Base-by-base conservation (phyloP, 2,888 invertebrate species). In the Lithophane semibrunnea region DNA sequence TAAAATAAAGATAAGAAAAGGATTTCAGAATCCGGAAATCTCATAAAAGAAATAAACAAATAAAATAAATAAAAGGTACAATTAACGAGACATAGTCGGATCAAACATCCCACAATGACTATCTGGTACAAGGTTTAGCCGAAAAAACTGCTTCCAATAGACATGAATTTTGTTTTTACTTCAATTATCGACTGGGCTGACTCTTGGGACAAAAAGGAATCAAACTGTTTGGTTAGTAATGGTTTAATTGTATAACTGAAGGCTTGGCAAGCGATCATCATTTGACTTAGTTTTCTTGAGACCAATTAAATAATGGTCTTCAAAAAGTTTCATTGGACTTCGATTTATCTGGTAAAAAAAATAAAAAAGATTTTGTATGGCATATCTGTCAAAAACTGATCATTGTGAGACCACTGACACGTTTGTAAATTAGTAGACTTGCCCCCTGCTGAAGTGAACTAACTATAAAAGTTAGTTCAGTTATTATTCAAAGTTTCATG, bases 91-190 rank as follows among this genome's bases (percentile, higher is more conserved):
- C 16, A 0, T 60, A 77, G 64, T 60, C 9, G 52, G 78, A 82
- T 73, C 63, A 77, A 72, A 58, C 58, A 8, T 29, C 42, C 10
- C 16, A 47, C 65, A 73, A 21, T 73, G 52, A 49, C n/a, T 54
- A 79, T 73, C 60, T 56, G 58, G 79, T 47, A 67, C 74, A 65
- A 83, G 80, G 84, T 52, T 42, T 29, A 49, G 18, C 21, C 47
- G 66, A 78, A 83, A 84, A 79, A 72, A 63, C 44, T 52, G 61
- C 29, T 29, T 74, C 47, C 54, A 21, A 37, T 75, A 74, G 61
- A 71, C 61, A 70, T 70, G 54, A 56, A 70, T 80, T 67, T 72
- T 52, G 65, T 71, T 76, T 72, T 82, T 69, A 54, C n/a, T 12
- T 60, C 54, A 73, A 66, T 60, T 24, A 54, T 58, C 52, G 12